These are phyloP conservation scores for Sciurus vulgaris DNA, from an alignment of 2,797 vertebrate genomes.

Conservation along the genomic window DNA sequence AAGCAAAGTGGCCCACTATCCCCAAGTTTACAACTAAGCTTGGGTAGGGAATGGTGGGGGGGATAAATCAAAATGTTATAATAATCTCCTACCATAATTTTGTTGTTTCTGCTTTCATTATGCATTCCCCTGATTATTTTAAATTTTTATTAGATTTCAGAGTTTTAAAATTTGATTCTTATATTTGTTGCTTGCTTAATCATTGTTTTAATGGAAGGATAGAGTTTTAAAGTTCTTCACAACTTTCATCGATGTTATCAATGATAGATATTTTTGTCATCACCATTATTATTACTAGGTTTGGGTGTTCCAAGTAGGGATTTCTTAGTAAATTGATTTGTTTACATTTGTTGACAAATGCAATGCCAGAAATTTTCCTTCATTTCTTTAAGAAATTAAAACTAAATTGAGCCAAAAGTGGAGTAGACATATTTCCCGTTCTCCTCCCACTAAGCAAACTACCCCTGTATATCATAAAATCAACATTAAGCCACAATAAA, in stretches of 20 bases:
- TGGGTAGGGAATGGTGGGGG: not conserved
- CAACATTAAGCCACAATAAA: not conserved
- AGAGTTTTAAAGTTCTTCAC: not conserved
- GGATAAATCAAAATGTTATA: not conserved
- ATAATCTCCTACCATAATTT: not conserved
- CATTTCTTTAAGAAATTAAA: not conserved
- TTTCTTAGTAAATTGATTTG: not conserved
- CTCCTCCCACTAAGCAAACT: not conserved
- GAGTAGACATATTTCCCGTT: not conserved
- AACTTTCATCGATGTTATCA: not conserved
- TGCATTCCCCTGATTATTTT: not conserved
- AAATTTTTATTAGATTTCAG: not conserved
- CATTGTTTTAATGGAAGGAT: conserved; percentile 8
- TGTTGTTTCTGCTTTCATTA: not conserved
- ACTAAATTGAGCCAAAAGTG: not conserved
- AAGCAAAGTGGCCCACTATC: not conserved
- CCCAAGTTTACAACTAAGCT: not conserved
- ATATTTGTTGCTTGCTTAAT: not conserved
- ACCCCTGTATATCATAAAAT: not conserved
- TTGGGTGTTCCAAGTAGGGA: not conserved
- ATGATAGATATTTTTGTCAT: not conserved
- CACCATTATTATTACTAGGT: not conserved
- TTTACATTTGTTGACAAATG: conserved; percentile 1
- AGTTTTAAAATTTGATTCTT: not conserved
- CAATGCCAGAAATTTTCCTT: not conserved